phyloP scores from a whole-genome alignment of 2,113 vertebrate genomes.

The Hemibagrus wyckioides region DNA sequence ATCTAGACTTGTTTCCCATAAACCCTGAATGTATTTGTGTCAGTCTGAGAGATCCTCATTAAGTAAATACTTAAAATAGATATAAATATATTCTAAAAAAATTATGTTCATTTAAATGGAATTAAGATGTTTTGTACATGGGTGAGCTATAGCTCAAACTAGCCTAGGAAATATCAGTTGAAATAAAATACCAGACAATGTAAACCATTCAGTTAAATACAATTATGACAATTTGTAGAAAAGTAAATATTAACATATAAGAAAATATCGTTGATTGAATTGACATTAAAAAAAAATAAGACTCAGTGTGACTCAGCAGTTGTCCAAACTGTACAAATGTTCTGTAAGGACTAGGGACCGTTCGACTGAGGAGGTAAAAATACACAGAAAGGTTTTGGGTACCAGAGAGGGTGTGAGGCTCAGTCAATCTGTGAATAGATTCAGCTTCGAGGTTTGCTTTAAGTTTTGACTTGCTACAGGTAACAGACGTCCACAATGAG shows the following conservation, averaged over 20 bases:
- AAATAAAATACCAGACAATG: background rate
- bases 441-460: background rate
- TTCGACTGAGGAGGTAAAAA: background rate
- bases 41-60: slow-evolving; percentile 20
- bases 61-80: background rate
- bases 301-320: background rate
- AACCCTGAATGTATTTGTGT: background rate
- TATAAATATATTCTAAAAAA: too few relatives aligned
- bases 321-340: background rate
- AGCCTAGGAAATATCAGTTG: background rate
- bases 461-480: background rate
- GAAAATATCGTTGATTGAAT: background rate
- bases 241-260: background rate
- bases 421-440: background rate
- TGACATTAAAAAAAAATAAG: background rate
- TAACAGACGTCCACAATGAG: background rate
- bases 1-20: background rate
- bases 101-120: background rate
- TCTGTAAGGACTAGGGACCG: background rate
- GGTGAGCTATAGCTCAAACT: background rate
- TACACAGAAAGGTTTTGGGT: background rate
- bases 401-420: background rate
- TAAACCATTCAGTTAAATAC: background rate
- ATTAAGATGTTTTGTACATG: background rate
- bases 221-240: background rate